A percentile compares a stretch with the other conserved stretches of the same genome.
Conservation (phyloP, 1,140 invertebrate species). For the Meloidogyne exigua region DNA sequence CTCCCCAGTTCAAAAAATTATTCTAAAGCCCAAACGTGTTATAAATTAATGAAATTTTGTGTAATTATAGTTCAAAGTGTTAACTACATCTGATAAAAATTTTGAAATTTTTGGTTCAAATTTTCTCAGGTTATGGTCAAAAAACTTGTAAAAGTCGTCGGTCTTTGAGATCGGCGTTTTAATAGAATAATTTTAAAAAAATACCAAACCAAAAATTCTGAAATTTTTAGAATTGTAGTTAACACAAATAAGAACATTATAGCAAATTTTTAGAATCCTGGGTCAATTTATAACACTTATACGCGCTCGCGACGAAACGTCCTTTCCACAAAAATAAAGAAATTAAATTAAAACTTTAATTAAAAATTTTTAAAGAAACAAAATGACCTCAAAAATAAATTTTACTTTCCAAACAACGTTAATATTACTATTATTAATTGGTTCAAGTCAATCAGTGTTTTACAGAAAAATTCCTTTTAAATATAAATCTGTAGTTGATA, state of each 20-base stretch:
- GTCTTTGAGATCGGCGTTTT: not conserved
- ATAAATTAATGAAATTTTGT: not conserved
- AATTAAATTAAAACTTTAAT: too few relatives aligned
- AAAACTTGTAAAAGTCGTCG: not conserved
- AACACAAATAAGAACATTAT: not conserved
- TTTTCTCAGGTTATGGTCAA: not conserved
- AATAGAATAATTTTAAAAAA: not conserved
- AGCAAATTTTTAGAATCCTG: not conserved
- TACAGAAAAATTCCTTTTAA: not conserved
- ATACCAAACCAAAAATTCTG: not conserved
- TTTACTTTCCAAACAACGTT: not conserved
- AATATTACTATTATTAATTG: constrained; percentile 3
- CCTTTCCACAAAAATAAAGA: too few relatives aligned
- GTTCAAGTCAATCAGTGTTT: not conserved
- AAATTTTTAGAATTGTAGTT: not conserved
- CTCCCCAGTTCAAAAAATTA: not conserved
- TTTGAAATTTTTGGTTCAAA: not conserved
- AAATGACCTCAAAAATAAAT: not conserved
- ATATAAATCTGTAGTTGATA: constrained; percentile 5
- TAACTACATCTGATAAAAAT: not conserved
- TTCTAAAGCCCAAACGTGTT: not conserved
- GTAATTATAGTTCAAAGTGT: not conserved
- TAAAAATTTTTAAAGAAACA: not conserved
- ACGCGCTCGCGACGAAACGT: not conserved
- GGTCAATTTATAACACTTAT: not conserved